A percentile compares a stretch with the other conserved stretches of the same genome.
These are phyloP conservation scores for Epinotia bilunana DNA, from an alignment of 2,888 invertebrate species.

Conservation along the genomic window DNA sequence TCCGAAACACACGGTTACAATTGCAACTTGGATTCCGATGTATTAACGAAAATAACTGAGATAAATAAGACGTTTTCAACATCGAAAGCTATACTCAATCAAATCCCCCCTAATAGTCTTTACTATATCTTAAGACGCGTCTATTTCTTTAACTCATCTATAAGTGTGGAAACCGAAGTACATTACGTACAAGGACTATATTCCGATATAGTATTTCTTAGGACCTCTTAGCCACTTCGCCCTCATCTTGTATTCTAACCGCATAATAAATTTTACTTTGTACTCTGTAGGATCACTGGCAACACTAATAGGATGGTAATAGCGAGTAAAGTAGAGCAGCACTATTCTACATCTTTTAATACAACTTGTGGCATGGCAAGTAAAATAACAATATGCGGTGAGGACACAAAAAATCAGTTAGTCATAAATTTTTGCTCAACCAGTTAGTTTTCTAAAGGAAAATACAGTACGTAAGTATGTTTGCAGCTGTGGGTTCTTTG, in stretches of 20 bases:
- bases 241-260: constrained; percentile 17
- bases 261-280: constrained; percentile 13
- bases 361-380: too few species aligned
- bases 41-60: not conserved
- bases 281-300: constrained; percentile 8
- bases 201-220: constrained; percentile 30
- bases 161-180: constrained; percentile 5
- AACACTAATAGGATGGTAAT: constrained; percentile 34
- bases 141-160: constrained; percentile 20
- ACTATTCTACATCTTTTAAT: not conserved
- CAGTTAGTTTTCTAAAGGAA: too few species aligned
- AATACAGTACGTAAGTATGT: too few species aligned
- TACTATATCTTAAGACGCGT: not conserved
- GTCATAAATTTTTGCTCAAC: too few species aligned
- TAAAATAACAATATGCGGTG: too few species aligned
- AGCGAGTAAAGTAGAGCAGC: constrained; percentile 4
- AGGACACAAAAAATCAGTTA: too few species aligned
- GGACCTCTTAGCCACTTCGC: constrained; percentile 13
- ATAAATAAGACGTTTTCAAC: not conserved
- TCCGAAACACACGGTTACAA: too few species aligned
- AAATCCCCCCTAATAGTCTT: not conserved
- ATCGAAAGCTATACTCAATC: not conserved
- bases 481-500: too few species aligned
- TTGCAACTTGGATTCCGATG: not conserved
- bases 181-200: constrained; percentile 21